These are phyloP conservation scores for Aramus guarauna DNA, from an alignment of 2,113 vertebrate genomes.

Conservation along the genomic window DNA sequence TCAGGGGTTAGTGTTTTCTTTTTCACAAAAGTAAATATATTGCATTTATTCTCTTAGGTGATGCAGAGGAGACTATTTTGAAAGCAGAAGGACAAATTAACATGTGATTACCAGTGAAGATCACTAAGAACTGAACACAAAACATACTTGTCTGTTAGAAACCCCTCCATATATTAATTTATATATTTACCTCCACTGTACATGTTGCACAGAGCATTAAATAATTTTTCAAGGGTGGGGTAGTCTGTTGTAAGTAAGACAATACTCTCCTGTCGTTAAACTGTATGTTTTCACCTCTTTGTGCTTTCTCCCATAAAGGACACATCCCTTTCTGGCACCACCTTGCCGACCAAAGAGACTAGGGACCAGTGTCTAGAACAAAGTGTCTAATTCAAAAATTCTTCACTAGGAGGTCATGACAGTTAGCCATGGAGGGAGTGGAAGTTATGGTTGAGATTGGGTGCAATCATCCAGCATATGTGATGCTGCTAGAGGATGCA, in stretches of 20 bases:
- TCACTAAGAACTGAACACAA: background rate
- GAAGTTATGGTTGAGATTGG: background rate
- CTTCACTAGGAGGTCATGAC: background rate
- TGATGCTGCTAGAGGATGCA: background rate
- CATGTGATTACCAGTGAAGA: background rate
- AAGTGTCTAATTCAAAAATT: background rate
- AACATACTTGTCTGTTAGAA: background rate
- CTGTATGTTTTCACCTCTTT: background rate
- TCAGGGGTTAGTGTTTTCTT: background rate
- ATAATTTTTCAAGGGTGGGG: background rate
- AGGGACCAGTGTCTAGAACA: background rate
- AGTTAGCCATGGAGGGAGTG: background rate
- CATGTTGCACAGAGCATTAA: fast-evolving
- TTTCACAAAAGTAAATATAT: background rate
- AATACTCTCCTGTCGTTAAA: background rate
- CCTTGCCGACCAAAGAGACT: background rate
- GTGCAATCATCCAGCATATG: background rate
- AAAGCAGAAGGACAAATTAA: background rate
- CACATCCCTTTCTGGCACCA: background rate
- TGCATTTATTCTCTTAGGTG: background rate
- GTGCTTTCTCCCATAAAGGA: background rate
- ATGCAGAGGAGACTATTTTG: background rate
- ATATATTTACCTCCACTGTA: background rate
- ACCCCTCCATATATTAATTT: background rate
- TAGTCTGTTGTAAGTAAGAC: background rate